Base-by-base conservation (phyloP, 2,888 invertebrate species). In the Calliphora vomitoria region DNA sequence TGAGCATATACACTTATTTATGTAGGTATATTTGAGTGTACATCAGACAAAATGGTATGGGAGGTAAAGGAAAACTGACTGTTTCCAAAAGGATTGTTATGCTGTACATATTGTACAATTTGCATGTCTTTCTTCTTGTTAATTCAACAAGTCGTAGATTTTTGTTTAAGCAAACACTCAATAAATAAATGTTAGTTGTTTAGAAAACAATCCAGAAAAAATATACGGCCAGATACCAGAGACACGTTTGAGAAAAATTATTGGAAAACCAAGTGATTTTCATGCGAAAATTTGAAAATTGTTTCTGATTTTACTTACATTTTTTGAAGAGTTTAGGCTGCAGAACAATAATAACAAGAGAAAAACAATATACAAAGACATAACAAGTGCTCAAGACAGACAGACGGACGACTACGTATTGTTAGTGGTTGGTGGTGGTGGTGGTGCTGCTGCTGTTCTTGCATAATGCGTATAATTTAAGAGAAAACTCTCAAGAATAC, bases 111-210 rank as follows among this genome's bases (percentile, higher is more conserved):
- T 82, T 79, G 69, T 82, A 82, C 87, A 87, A 87, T 87, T 87
- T 87, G 87, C 87, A 87, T 87, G 85, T 87, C 87, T 85, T 76
- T 62, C 62, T 55, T 75, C 58, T 85, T 85, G 82, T 87, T 87
- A 87, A 82, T 85, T 74, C 85, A 64, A 68, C 81, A 53, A 50
- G 71, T 83, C 53, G 64, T 53, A 47, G 50, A 50, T 60, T 69
- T 76, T 75, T 25, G 35, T 31, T 44, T 15, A 15, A 18, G 72
- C 20, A 47, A 62, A 81, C 80, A 85, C 80, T 81, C 58, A 25
- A 15, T 53, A 13, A 64, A 85, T 55, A 13, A 75, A 47, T 72
- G 64, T 82, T 72, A 47, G 72, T 74, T 25, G 35, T 79, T 44
- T 44, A 44, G 44, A 44, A 44, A 11, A 6, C 5, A 35, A 6